A percentile compares a stretch with the other conserved stretches of the same genome.
Conservation (phyloP, 92 coral and sea anemone genomes). For the Epizoanthus ramosus region DNA sequence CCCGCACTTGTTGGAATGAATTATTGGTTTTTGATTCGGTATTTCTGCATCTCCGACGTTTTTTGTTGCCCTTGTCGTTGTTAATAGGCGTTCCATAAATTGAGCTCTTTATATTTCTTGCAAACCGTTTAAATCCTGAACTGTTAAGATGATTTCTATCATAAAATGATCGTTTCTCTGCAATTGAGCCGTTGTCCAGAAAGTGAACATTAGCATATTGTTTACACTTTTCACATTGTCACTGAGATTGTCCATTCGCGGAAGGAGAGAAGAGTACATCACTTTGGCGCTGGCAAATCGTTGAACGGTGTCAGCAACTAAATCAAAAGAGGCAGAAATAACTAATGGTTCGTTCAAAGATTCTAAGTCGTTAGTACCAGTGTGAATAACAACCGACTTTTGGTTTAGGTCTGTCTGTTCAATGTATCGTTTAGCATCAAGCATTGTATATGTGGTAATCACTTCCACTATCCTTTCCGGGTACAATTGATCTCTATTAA, state of each 20-base stretch:
- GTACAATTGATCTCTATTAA: background rate
- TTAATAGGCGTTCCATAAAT: no score
- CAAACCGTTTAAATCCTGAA: no score
- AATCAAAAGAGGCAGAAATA: background rate
- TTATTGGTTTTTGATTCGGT: no score
- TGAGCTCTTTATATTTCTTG: no score
- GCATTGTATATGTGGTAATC: background rate
- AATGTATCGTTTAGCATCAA: background rate
- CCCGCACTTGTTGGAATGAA: no score
- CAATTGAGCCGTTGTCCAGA: no score
- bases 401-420: background rate
- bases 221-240: background rate
- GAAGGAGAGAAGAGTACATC: no score
- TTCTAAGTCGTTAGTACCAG: background rate
- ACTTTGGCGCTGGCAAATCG: background rate
- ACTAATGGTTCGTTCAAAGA: background rate
- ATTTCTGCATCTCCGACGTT: no score
- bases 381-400: background rate
- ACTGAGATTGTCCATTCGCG: background rate
- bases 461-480: background rate
- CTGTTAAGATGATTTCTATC: no score
- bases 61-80: no score
- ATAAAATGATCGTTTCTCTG: no score
- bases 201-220: no score
- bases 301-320: background rate